Base-by-base conservation (phyloP, 2,113 vertebrate species). In the Sorex fumeus region DNA sequence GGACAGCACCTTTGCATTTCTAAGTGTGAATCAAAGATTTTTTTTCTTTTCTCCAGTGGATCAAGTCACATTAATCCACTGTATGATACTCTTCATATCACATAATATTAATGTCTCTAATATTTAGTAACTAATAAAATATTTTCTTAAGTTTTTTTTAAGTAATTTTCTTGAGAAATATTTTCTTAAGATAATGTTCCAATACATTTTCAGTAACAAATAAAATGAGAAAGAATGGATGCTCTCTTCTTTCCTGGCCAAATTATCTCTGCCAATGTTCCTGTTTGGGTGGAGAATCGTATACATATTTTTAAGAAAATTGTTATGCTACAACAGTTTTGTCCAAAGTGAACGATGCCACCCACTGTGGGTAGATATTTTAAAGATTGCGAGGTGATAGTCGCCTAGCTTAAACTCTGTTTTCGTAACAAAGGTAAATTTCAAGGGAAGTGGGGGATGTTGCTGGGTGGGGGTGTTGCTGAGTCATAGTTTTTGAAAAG, bases 161-260 rank as follows among this genome's bases (percentile, higher is more conserved):
- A 40, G 40, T 40, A 7, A 40, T 40, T 40, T 40, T 40, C 7
- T 40, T 40, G 40, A 40, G 40, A 66, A 81, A 28, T 82, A 25
- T 62, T 66, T 66, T 18, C 57, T 66, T 71, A 72, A n/a, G 0
- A 87, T 2, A 23, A 21, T 30, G 3, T 62, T 85, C 50, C 34
- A 40, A 30, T 77, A 57, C n/a, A n/a, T 36, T 88, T 88, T 94
- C 62, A 86, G 25, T 71, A 78, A 47, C 40, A 66, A 93, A 23
- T 27, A 6, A 12, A 80, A 4, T 77, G 45, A 77, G 13, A 91
- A 74, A 81, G 71, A 94, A 74, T 34, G 30, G 62, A 75, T 90
- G 12, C 23, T 76, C 69, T 25, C 25, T 78, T 85, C 27, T 77
- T 87, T 87, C 23, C 8, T 91, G 43, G 28, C 8, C 4, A 43